A percentile compares a stretch with the other conserved stretches of the same genome.
phyloP scores from a whole-genome alignment of 1,140 invertebrate genomes.

The Saccostrea echinata region DNA sequence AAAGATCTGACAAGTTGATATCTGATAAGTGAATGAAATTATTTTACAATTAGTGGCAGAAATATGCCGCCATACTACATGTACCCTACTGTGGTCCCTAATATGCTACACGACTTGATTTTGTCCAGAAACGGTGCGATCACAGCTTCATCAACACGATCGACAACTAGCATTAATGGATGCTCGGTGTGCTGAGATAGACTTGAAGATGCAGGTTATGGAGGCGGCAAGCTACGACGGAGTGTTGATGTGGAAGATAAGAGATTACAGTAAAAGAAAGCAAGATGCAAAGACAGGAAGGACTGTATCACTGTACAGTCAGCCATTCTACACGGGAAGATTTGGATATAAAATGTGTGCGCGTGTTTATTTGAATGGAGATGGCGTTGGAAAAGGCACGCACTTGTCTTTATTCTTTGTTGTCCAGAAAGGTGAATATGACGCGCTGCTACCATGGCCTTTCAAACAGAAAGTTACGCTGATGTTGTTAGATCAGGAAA shows the following conservation, averaged over 20 bases:
- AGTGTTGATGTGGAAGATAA: constrained; percentile 73
- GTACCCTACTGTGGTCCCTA: neutral
- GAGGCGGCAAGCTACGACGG: constrained; percentile 70
- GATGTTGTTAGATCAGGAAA: constrained; percentile 69
- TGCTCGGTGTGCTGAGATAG: constrained; percentile 64
- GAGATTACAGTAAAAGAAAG: constrained; percentile 63
- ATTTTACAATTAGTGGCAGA: neutral
- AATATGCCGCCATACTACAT: neutral
- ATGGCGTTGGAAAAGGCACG: constrained; percentile 73
- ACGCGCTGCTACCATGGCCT: constrained; percentile 75
- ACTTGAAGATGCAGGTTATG: constrained; percentile 66
- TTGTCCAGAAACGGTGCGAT: too few relatives aligned
- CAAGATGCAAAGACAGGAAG: constrained; percentile 68
- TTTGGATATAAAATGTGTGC: constrained; percentile 78
- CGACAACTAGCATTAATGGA: constrained; percentile 64
- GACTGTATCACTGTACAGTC: constrained; percentile 72
- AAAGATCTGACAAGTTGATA: neutral
- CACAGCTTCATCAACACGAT: constrained; percentile 54
- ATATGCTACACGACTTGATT: too few relatives aligned
- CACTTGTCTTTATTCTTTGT: constrained; percentile 77
- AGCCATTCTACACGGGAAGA: constrained; percentile 75
- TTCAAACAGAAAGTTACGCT: constrained; percentile 75
- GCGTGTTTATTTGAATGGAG: constrained; percentile 75
- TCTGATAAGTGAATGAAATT: neutral
- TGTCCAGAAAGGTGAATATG: constrained; percentile 74